Conservation (phyloP, 2,888 invertebrate species). For the Eremobia ochroleuca region DNA sequence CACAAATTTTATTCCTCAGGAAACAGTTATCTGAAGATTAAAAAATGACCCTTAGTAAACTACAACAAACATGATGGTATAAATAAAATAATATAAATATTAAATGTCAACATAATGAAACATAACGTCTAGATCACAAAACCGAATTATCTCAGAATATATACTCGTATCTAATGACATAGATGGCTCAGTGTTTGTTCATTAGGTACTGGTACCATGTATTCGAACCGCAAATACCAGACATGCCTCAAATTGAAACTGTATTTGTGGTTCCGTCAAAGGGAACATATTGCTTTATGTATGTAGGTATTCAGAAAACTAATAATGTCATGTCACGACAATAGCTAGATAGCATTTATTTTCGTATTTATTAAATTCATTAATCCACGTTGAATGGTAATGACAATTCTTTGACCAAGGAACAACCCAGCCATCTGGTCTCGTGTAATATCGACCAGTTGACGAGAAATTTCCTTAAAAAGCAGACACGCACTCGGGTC, state of each 20-base stretch:
- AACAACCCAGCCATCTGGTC: too few species aligned
- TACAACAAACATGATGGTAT: neutral
- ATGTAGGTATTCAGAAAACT: conserved; percentile 1
- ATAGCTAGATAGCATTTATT: neutral
- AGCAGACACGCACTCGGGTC: too few species aligned
- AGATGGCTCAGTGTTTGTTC: conserved; percentile 4
- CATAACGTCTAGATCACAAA: conserved; percentile 3
- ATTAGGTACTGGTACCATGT: conserved; percentile 18
- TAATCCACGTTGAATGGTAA: too few species aligned
- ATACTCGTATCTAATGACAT: neutral
- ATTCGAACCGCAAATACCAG: conserved; percentile 12
- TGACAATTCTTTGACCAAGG: too few species aligned
- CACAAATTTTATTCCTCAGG: neutral
- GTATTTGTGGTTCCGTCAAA: conserved; percentile 31
- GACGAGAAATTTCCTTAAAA: too few species aligned
- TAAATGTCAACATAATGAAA: neutral
- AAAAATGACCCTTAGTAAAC: neutral
- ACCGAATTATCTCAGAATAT: neutral
- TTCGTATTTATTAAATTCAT: neutral
- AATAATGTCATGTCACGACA: neutral
- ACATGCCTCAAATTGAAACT: conserved; percentile 12
- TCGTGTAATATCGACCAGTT: too few species aligned
- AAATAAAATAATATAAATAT: neutral
- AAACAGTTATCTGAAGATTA: neutral
- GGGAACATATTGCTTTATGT: neutral